Conservation (phyloP, 2,888 invertebrate genomes). For the Rhamphomyia laevipes region DNA sequence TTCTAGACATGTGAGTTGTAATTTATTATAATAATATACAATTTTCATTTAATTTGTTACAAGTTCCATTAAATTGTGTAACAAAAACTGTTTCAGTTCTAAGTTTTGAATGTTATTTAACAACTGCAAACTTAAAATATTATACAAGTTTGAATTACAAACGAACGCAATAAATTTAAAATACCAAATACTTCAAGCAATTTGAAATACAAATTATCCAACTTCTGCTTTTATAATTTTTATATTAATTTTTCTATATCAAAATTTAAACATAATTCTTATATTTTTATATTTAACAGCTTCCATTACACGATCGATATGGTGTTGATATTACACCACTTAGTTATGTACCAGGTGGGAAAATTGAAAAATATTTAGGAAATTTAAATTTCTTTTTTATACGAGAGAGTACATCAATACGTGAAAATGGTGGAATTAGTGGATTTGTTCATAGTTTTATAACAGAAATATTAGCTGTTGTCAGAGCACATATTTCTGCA, state of each 20-base stretch:
- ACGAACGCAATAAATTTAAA: too few relatives aligned
- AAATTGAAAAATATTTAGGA: constrained; percentile 72
- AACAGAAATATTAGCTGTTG: constrained; percentile 85
- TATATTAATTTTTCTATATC: too few relatives aligned
- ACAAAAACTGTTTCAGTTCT: too few relatives aligned
- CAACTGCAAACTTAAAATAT: too few relatives aligned
- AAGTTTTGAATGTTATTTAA: too few relatives aligned
- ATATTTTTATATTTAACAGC: constrained; percentile 20
- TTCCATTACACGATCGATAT: constrained; percentile 33
- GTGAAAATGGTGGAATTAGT: constrained; percentile 85
- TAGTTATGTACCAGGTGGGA: constrained; percentile 64
- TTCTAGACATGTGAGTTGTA: constrained; percentile 15
- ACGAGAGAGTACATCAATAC: constrained; percentile 81
- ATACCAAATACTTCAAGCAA: too few relatives aligned
- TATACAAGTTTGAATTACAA: too few relatives aligned
- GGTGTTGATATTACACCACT: constrained; percentile 74
- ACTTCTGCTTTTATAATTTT: neutral
- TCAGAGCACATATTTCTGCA: constrained; percentile 84
- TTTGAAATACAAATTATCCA: neutral
- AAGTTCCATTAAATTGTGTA: too few relatives aligned
- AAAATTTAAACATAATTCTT: too few relatives aligned
- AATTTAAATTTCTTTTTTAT: constrained; percentile 91
- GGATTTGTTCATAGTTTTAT: constrained; percentile 92
- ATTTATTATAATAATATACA: too few relatives aligned
- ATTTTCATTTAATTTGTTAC: too few relatives aligned